phyloP scores from a whole-genome alignment of 1,140 invertebrate species.

The Oreohelix idahoensis region DNA sequence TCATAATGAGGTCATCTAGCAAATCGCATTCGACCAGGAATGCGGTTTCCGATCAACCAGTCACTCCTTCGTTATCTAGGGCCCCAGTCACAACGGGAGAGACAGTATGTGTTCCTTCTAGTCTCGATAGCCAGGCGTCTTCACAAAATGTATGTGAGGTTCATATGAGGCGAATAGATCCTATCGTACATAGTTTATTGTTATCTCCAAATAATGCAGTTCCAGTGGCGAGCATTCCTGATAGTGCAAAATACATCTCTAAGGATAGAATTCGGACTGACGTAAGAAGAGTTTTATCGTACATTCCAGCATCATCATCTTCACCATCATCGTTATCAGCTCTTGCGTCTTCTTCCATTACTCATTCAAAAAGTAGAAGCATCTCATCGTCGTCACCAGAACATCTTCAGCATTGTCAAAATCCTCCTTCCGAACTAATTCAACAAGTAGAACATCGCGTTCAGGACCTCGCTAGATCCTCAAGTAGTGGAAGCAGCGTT shows the following conservation, averaged over 20 bases:
- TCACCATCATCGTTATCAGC: slow-evolving; percentile 10
- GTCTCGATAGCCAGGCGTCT: not conserved
- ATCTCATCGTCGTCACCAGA: not conserved
- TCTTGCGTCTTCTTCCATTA: not conserved
- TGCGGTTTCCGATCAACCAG: not conserved
- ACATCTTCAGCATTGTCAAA: not conserved
- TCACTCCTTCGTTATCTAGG: not conserved
- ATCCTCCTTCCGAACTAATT: not conserved
- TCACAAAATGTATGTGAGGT: not conserved
- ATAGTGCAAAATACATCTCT: not conserved
- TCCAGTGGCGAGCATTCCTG: too few relatives aligned
- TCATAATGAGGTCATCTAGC: not conserved
- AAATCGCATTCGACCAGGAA: not conserved
- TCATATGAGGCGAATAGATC: not conserved
- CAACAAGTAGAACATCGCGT: not conserved
- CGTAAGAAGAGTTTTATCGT: not conserved
- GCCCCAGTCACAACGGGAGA: slow-evolving; percentile 34
- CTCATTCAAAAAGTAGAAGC: not conserved
- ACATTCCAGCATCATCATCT: not conserved
- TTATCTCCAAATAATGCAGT: too few relatives aligned
- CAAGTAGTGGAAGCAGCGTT: not conserved
- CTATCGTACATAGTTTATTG: not conserved
- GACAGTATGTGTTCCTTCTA: not conserved
- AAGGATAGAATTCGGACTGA: not conserved
- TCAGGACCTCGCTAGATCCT: not conserved